These are phyloP conservation scores for Tragulus kanchil DNA, from an alignment of 2,113 vertebrate species.

Conservation along the genomic window DNA sequence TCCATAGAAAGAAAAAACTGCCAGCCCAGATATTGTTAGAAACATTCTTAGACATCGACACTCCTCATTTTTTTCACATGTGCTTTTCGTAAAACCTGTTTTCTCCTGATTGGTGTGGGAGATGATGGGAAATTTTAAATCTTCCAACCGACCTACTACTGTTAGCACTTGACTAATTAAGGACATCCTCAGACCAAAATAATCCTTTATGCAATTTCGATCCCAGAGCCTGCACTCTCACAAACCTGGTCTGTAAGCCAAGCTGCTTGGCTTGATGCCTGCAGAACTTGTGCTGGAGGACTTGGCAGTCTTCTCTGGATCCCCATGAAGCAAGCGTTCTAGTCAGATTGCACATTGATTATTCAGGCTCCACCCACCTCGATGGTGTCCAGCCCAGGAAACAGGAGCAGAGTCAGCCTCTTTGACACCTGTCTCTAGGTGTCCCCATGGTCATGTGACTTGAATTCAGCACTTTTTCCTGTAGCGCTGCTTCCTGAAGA, in stretches of 20 bases:
- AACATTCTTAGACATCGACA: conserved; percentile 48
- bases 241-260: conserved; percentile 71
- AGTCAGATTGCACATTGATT: background rate
- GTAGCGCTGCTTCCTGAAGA: background rate
- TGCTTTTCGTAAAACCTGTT: conserved; percentile 58
- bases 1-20: conserved; percentile 32
- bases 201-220: conserved; percentile 70
- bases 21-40: conserved; percentile 43
- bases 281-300: conserved; percentile 79
- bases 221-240: conserved; percentile 74
- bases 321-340: conserved; percentile 54
- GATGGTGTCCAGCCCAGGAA: background rate
- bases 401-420: background rate
- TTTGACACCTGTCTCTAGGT: background rate
- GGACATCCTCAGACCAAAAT: conserved; percentile 79
- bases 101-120: conserved; percentile 58
- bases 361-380: conserved; percentile 24
- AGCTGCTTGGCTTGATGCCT: conserved; percentile 79
- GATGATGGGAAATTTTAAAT: conserved; percentile 68
- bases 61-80: conserved; percentile 44
- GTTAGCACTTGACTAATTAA: conserved; percentile 75
- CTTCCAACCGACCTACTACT: conserved; percentile 70
- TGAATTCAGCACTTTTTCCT: background rate
- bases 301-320: conserved; percentile 76
- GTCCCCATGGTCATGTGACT: accelerated